phyloP scores from a whole-genome alignment of 2,113 vertebrate genomes.

The Choloepus hoffmanni region DNA sequence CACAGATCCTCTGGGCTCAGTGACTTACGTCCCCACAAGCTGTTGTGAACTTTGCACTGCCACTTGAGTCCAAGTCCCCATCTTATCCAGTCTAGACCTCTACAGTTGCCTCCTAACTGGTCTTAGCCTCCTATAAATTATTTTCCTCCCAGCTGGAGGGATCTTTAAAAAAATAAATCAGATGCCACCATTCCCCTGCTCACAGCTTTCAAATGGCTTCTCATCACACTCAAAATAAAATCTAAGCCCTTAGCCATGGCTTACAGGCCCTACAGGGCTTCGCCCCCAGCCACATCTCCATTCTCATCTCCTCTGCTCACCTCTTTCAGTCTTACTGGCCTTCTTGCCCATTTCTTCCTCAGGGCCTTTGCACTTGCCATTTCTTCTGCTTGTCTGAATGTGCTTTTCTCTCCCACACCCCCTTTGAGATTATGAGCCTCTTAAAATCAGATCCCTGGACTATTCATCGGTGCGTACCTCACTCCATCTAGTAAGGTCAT shows the following conservation, averaged over 20 bases:
- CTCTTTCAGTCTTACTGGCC: not conserved
- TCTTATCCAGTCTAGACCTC: not conserved
- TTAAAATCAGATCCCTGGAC: not conserved
- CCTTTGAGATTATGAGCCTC: not conserved
- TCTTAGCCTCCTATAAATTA: not conserved
- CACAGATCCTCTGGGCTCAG: too few relatives aligned
- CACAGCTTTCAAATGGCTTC: not conserved
- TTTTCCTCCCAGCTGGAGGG: not conserved
- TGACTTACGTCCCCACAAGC: rapidly evolving
- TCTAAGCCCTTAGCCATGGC: not conserved
- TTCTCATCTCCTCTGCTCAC: not conserved
- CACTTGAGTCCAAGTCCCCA: not conserved
- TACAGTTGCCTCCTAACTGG: not conserved
- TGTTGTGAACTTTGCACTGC: not conserved
- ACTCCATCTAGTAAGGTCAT: not conserved
- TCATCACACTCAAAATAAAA: not conserved
- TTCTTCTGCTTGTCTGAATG: not conserved
- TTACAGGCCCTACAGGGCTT: not conserved
- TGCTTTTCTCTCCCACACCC: not conserved
- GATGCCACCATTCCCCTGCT: not conserved
- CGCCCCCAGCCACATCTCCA: rapidly evolving
- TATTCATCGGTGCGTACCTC: rapidly evolving
- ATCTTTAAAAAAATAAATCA: not conserved
- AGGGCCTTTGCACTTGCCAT: not conserved
- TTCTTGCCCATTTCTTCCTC: not conserved